Conservation (phyloP, 2,888 invertebrate species). For the Penaeus monodon region DNA sequence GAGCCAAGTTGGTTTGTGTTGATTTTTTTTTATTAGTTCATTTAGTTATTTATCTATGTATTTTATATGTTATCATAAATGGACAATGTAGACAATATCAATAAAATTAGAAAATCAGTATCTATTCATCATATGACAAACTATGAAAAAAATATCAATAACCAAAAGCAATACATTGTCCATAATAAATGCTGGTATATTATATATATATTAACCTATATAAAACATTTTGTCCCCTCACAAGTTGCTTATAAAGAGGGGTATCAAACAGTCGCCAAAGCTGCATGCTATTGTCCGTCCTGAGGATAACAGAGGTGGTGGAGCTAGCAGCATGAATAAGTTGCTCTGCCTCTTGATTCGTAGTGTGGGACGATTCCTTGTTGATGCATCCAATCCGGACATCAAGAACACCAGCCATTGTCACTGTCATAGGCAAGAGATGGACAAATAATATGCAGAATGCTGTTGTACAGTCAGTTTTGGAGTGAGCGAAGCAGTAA, state of each 20-base stretch:
- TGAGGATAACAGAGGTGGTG: conserved; percentile 80
- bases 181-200: not conserved
- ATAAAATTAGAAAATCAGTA: no score
- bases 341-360: conserved; percentile 17
- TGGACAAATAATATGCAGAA: conserved; percentile 68
- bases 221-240: conserved; percentile 79
- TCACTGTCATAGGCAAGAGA: conserved; percentile 39
- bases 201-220: conserved; percentile 74
- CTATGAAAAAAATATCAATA: not conserved
- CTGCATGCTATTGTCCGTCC: conserved; percentile 79
- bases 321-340: conserved; percentile 81
- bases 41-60: no score
- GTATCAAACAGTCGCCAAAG: conserved; percentile 82
- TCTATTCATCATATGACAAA: not conserved
- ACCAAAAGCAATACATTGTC: not conserved
- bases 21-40: no score
- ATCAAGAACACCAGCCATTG: conserved; percentile 49
- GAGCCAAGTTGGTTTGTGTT: not conserved
- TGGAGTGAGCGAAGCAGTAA: no score
- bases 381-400: conserved; percentile 44
- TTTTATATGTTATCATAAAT: no score
- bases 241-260: conserved; percentile 79
- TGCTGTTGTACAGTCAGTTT: no score
- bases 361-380: conserved; percentile 68
- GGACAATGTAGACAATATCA: no score